Base-by-base conservation (phyloP, 2,797 vertebrate genomes). In the Chaetodon trifasciatus region DNA sequence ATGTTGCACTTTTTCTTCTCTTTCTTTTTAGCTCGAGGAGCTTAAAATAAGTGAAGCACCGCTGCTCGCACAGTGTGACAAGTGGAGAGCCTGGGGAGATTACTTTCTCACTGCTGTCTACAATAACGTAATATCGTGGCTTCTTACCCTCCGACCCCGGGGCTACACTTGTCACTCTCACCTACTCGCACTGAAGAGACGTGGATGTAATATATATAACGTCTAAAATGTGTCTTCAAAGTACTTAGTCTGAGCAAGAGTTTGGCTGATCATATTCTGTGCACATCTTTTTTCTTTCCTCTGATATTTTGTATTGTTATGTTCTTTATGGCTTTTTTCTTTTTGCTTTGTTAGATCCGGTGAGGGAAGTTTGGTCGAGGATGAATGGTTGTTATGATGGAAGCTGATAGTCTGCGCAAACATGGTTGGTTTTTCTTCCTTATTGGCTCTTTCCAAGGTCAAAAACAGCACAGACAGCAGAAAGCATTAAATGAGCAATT, bases 351-450 rank as follows among this genome's bases (percentile, higher is more conserved):
- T 69, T 39, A 15, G 37, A 71, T 40, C 37, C 7, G 81, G 9
- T 55, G 32, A 15, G 49, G 40, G 12, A 81, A 28, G 55, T 69
- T 68, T 28, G 10, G 28, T 39, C 4, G 5, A 75, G 61, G 78
- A 89, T 78, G 66, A 84, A 89, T 84, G 73, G 67, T 21, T 83
- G 68, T 69, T 84, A 65, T 82, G 74, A 88, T 82, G 71, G 17
- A 76, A 68, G 64, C 39, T 87, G 86, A 90, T 76, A 72, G 68
- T 79, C 57, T 68, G 32, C 66, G 37, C 66, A 76, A 74, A 79
- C 17, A 53, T 6, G 49, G 73, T 62, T 79, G 15, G 0, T 75
- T 82, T 69, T 76, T 8, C 24, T 63, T 81, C n/a, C 42, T 79
- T 78, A 64, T 74, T 86, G 71, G 52, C 65, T 65, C 35, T 80